Base-by-base conservation (phyloP, 2,113 vertebrate species). In the Regulus satrapa region DNA sequence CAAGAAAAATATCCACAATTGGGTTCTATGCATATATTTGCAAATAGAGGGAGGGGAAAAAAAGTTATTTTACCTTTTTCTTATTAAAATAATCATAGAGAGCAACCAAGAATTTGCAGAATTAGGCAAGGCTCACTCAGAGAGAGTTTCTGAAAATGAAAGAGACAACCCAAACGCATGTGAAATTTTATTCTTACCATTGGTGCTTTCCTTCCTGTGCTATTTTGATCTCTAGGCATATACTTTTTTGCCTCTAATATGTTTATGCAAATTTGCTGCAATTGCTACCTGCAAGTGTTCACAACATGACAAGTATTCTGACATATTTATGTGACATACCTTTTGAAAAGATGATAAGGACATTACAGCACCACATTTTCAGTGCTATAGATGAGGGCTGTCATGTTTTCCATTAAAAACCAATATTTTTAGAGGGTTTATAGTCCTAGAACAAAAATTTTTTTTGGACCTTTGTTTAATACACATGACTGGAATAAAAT, bases 241-340 rank as follows among this genome's bases (percentile, higher is more conserved):
- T 54, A 40, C 4, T 56, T 82, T 85, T 94, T 63, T 26, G 9
- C 23, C 21, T 71, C 43, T 92, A 94, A 91, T 92, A 84, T 72
- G 41, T 91, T 96, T 95, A 91, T 96, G 71, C 68, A 96, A 96
- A 97, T 97, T 92, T 95, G 36, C 72, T 95, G 85, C 92, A 89
- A 83, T 94, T 97, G 55, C 77, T 92, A n/a, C 71, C 77, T 87
- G 56, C 80, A 89, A 95, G 67, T 85, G 76, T 96, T 97, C 94
- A 89, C 80, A 97, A 92, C n/a, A 84, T 91, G 89, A 89, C 92
- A 96, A 92, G 41, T 64, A 45, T 81, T 90, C 69, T 94, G 95
- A 81, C 91, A 95, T 93, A 94, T 94, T 97, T 97, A 79, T 69
- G 61, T 79, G 94, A 95, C 85, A 81, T 84, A 95, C 84, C 61